phyloP scores from a whole-genome alignment of 1,140 invertebrate genomes.

The Aleiodes sp. region DNA sequence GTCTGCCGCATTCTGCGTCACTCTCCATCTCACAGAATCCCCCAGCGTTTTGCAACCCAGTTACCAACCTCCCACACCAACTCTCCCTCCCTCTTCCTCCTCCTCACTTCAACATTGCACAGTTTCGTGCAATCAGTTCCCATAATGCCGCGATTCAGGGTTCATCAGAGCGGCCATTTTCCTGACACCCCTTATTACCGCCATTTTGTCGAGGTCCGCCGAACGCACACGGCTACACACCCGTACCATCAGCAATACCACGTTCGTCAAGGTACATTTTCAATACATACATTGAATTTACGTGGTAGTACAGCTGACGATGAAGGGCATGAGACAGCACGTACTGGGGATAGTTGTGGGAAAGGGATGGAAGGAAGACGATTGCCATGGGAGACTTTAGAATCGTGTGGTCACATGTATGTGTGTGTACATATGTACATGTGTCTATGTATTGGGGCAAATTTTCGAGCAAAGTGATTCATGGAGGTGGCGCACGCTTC shows the following conservation, averaged over 20 bases:
- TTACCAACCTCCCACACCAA: background rate
- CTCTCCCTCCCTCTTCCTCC: background rate
- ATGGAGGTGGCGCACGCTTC: background rate
- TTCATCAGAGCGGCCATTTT: slow-evolving; percentile 62
- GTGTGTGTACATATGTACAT: too few relatives aligned
- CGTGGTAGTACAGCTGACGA: slow-evolving; percentile 6
- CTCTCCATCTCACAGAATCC: background rate
- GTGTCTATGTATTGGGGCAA: background rate
- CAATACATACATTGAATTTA: slow-evolving; percentile 11
- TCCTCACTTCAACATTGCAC: slow-evolving; percentile 19
- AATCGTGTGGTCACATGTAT: slow-evolving; percentile 6
- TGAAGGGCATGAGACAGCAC: slow-evolving; percentile 2
- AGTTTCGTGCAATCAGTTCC: slow-evolving; percentile 57
- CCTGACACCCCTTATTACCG: slow-evolving; percentile 61
- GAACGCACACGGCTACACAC: background rate
- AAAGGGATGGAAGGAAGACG: background rate
- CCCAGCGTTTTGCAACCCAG: background rate
- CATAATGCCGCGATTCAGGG: slow-evolving; percentile 60
- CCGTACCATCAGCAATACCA: background rate
- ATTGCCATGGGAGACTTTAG: background rate
- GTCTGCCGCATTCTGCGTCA: background rate
- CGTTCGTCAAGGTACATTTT: slow-evolving; percentile 6
- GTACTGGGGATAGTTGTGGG: background rate
- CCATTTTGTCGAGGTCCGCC: slow-evolving; percentile 50
- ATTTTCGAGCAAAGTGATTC: slow-evolving; percentile 12